Conservation (phyloP, 2,888 invertebrate species). For the Xestia sexstrigata region DNA sequence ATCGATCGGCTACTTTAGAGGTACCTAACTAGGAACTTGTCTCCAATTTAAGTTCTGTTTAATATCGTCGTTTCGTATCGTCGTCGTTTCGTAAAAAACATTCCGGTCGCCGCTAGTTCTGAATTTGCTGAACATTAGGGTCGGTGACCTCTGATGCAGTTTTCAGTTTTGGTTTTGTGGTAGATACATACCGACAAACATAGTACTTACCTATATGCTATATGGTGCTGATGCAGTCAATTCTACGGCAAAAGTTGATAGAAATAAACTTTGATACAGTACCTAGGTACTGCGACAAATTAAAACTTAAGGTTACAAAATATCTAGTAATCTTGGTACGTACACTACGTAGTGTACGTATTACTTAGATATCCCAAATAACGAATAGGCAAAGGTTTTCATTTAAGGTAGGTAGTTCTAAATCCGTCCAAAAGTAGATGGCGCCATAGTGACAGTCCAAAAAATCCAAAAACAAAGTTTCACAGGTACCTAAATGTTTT, state of each 20-base stretch:
- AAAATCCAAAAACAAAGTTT: neutral
- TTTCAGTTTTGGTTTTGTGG: constrained; percentile 26
- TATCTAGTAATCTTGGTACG: too few species aligned
- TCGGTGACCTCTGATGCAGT: constrained; percentile 24
- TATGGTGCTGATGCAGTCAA: neutral
- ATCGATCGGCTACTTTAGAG: neutral
- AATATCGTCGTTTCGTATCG: too few species aligned
- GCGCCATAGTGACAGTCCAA: neutral
- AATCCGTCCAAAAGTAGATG: neutral
- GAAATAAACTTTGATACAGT: neutral
- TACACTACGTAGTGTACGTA: too few species aligned
- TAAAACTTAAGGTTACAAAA: neutral
- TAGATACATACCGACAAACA: neutral
- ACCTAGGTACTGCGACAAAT: neutral
- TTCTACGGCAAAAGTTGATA: neutral
- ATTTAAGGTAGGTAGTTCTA: too few species aligned
- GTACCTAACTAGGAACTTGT: neutral
- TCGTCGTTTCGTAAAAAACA: neutral
- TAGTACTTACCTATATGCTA: too few species aligned
- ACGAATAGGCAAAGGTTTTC: neutral
- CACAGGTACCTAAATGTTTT: constrained; percentile 10
- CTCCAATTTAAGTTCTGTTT: neutral
- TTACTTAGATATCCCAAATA: too few species aligned
- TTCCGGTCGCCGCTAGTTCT: neutral
- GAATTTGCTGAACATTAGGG: constrained; percentile 16